phyloP scores from a whole-genome alignment of 1,140 invertebrate species.

The Callitettix versicolor region DNA sequence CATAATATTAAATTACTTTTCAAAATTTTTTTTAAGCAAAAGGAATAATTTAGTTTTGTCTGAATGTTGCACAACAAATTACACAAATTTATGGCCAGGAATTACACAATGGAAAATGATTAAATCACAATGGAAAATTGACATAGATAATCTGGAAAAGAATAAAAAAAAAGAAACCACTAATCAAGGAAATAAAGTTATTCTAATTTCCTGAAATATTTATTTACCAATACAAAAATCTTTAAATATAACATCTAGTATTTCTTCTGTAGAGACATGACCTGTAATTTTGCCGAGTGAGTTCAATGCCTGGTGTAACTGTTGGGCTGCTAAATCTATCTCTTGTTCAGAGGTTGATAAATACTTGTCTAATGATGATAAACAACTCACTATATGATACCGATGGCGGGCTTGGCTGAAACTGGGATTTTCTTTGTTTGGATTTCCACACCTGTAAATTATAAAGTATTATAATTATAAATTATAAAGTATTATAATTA shows the following conservation, averaged over 20 bases:
- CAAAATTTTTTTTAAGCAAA: too few species aligned
- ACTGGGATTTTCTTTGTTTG: slow-evolving; percentile 45
- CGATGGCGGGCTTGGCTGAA: slow-evolving; percentile 54
- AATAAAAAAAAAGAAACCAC: too few species aligned
- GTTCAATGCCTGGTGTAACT: slow-evolving; percentile 50
- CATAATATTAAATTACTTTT: too few species aligned
- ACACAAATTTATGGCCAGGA: too few species aligned
- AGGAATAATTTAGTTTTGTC: too few species aligned
- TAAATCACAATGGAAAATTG: too few species aligned
- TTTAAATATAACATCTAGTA: slow-evolving; percentile 73
- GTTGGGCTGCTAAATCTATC: slow-evolving; percentile 55
- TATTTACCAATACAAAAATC: slow-evolving; percentile 87
- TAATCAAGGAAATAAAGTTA: too few species aligned
- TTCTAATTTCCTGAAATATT: slow-evolving; percentile 25
- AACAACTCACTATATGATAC: slow-evolving; percentile 45
- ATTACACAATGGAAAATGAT: too few species aligned
- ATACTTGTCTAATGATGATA: slow-evolving; percentile 40
- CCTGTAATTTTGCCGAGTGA: slow-evolving; percentile 69
- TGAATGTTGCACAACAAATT: too few species aligned
- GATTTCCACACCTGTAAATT: slow-evolving; percentile 49
- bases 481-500: too few species aligned
- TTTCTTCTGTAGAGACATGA: slow-evolving; percentile 59
- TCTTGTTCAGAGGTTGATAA: slow-evolving; percentile 33
- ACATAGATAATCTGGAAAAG: too few species aligned
- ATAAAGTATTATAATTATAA: slow-evolving; percentile 19